These are phyloP conservation scores for Mus spretus DNA, from an alignment of 2,797 vertebrate species.

Conservation along the genomic window DNA sequence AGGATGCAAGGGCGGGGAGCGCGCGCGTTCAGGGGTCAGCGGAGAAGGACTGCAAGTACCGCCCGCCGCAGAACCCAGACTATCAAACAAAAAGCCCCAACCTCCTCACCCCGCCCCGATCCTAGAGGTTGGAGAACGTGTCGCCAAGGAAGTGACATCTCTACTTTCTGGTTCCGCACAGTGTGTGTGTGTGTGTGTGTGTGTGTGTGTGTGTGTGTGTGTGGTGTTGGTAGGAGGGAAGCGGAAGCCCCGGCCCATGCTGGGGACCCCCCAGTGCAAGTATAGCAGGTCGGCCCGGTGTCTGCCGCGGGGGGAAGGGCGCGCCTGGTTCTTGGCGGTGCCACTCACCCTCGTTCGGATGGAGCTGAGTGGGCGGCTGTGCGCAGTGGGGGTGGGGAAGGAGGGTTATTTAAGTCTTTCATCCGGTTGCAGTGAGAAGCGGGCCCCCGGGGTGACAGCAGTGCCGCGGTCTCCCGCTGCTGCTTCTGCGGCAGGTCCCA, in stretches of 20 bases:
- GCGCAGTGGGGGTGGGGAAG: constrained; percentile 78
- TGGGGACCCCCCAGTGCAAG: neutral
- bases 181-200: neutral
- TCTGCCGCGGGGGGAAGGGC: constrained; percentile 54
- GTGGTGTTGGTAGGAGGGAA: neutral
- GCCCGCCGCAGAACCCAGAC: constrained; percentile 71
- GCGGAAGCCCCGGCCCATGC: neutral
- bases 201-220: neutral
- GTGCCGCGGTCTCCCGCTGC: constrained; percentile 71
- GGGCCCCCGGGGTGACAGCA: constrained; percentile 75
- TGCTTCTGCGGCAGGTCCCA: constrained; percentile 80
- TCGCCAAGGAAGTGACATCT: constrained; percentile 87
- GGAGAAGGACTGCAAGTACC: constrained; percentile 83
- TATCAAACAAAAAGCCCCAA: constrained; percentile 83
- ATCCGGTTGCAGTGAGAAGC: constrained; percentile 69
- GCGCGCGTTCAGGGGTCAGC: constrained; percentile 85
- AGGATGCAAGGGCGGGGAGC: constrained; percentile 7
- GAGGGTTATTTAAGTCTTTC: constrained; percentile 81
- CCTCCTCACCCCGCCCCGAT: constrained; percentile 48
- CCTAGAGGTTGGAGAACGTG: constrained; percentile 81
- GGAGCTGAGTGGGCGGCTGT: constrained; percentile 76
- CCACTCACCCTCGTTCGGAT: constrained; percentile 52
- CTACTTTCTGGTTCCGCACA: constrained; percentile 71
- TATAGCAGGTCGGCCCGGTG: neutral
- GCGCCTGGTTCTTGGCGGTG: neutral